These are phyloP conservation scores for Antennarius maculatus DNA, from an alignment of 2,797 vertebrate genomes.

Conservation along the genomic window DNA sequence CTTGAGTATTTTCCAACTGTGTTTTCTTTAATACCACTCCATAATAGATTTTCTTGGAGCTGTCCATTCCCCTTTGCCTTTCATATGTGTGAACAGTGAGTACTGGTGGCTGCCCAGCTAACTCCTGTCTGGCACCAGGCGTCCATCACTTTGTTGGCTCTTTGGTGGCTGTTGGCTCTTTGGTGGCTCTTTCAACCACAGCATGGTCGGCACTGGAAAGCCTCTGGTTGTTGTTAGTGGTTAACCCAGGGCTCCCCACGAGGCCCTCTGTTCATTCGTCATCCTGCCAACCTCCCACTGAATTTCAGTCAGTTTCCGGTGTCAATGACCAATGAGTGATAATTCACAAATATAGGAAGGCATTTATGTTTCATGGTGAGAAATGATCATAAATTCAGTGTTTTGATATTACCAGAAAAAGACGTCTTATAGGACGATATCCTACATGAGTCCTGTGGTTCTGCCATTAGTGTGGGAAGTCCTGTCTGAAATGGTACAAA, in stretches of 20 bases:
- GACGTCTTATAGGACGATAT: not conserved
- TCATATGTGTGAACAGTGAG: slow-evolving; percentile 71
- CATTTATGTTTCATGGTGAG: slow-evolving; percentile 43
- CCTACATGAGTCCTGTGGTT: not conserved
- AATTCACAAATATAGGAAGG: slow-evolving; percentile 51
- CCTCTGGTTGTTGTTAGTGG: slow-evolving; percentile 73
- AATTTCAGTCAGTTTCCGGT: slow-evolving; percentile 66
- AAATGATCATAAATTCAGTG: slow-evolving; percentile 52
- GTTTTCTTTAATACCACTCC: slow-evolving; percentile 40
- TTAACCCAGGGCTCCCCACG: slow-evolving; percentile 68
- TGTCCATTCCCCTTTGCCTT: slow-evolving; percentile 40
- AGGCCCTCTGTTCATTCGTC: slow-evolving; percentile 56
- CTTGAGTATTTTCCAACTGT: slow-evolving; percentile 45
- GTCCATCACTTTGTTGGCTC: slow-evolving; percentile 65
- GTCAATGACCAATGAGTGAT: slow-evolving; percentile 61
- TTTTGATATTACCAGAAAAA: slow-evolving; percentile 41
- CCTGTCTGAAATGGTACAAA: not conserved
- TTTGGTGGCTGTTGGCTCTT: slow-evolving; percentile 51
- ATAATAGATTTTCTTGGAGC: slow-evolving; percentile 66
- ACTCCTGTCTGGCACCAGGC: slow-evolving; percentile 64
- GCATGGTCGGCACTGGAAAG: slow-evolving; percentile 67
- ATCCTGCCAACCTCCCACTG: slow-evolving; percentile 59
- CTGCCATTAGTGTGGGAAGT: not conserved
- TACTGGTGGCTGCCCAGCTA: slow-evolving; percentile 61
- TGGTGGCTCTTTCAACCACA: slow-evolving; percentile 60